These are phyloP conservation scores for Endomychus coccineus DNA, from an alignment of 2,888 invertebrate species.

Conservation along the genomic window DNA sequence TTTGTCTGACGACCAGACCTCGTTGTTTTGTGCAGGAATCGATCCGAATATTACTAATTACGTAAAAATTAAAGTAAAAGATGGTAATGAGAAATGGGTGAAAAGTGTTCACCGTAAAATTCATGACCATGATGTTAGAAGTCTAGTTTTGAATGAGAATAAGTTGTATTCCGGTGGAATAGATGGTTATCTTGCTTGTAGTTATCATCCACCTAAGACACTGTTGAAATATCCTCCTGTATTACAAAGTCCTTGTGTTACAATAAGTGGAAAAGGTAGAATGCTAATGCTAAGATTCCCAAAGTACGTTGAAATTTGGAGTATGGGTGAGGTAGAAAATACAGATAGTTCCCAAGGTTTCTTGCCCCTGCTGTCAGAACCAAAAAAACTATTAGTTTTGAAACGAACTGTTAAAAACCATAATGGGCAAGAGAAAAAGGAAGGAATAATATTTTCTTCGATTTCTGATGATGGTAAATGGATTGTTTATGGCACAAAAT, in stretches of 20 bases:
- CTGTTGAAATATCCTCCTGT: conserved; percentile 67
- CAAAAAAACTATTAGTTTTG: conserved; percentile 62
- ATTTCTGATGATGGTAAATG: conserved; percentile 64
- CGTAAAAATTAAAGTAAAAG: conserved; percentile 54
- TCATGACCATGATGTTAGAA: conserved; percentile 81
- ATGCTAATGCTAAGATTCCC: conserved; percentile 50
- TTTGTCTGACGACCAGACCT: conserved; percentile 61
- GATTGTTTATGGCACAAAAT: conserved; percentile 68
- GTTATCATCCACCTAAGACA: conserved; percentile 61
- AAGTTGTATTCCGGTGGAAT: conserved; percentile 73
- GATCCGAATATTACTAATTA: conserved; percentile 75
- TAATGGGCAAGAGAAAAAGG: conserved; percentile 45
- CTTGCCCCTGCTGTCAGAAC: conserved; percentile 46
- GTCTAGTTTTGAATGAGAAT: conserved; percentile 54
- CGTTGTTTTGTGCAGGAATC: conserved; percentile 71
- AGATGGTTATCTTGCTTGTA: conserved; percentile 70
- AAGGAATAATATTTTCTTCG: conserved; percentile 61
- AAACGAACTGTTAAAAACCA: conserved; percentile 46
- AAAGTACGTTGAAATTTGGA: conserved; percentile 56
- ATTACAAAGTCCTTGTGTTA: conserved; percentile 53
- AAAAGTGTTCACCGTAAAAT: conserved; percentile 69
- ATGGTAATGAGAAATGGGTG: conserved; percentile 66
- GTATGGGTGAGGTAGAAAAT: conserved; percentile 47
- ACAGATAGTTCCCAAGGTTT: conserved; percentile 31
- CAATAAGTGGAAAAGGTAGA: conserved; percentile 49